Evolutionary conservation across 2,797 vertebrate genomes (phyloP), one percentile per base, ranked within the genome.

Genomic region (Anabas testudineus): DNA sequence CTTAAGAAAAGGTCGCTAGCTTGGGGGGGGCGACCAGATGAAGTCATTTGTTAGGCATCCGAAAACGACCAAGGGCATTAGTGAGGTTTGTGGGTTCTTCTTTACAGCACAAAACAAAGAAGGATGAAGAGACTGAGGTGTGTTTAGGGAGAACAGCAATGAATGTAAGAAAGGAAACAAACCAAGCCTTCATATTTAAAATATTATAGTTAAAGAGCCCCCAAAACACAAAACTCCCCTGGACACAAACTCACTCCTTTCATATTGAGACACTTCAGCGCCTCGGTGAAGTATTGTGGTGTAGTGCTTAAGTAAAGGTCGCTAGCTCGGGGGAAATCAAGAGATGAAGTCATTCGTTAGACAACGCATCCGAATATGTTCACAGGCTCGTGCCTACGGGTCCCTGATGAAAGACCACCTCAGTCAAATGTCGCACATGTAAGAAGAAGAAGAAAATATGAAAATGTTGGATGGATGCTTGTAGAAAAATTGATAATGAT

Each of bases 1-100:
- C 83, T 78, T 9, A 18, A 54, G 82, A 84, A 90, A 91, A 91
- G 89, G 88, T 90, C 79, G 82, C 55, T 67, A 0, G 85, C 85
- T 85, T 0, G 19, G 41, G 59, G 59, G 71, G 67, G 47, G 10
- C 19, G 7, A 18, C 13, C 12, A 48, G 71, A 83, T 79, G 73
- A 57, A 72, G 82, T 85, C 78, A 87, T 89, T 80, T 48, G 71
- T 87, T 86, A 86, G 66, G 66, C 60, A 64, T 78, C 72, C 2
- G 2, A 75, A 76, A 83, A 81, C 57, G 55, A 76, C 84, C 39
- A 2, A 70, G 73, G 84, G 84, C 79, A 2, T 59, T 2, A 18
- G 26, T 0, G 56, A 62, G 66, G 46, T 45, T 43, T 10, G 26
- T 7, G 32, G 36, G 5, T 56, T 61, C 37, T 21, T 46, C 53